Conservation (phyloP, 2,797 vertebrate genomes). For the Bradypus variegatus region DNA sequence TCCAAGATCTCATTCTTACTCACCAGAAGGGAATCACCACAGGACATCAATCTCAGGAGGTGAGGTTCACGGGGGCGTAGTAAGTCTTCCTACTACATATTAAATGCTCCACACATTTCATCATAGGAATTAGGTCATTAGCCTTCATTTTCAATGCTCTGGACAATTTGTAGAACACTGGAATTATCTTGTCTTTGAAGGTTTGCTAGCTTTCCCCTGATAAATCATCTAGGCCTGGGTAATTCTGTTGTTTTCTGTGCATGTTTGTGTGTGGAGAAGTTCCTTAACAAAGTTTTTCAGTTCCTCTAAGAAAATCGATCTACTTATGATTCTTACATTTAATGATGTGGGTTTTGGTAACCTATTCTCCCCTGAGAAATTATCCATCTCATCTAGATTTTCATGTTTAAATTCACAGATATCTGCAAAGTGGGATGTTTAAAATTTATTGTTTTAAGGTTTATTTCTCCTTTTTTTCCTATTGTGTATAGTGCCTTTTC, state of each 20-base stretch:
- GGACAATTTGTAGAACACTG: not conserved
- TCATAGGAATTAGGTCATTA: not conserved
- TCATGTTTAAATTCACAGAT: not conserved
- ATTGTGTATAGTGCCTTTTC: not conserved
- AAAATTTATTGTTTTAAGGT: not conserved
- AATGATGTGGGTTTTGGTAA: not conserved
- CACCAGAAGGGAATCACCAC: not conserved
- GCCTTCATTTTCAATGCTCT: not conserved
- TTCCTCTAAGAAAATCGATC: not conserved
- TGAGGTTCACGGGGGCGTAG: not conserved
- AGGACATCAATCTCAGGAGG: not conserved
- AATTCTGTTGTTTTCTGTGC: too few relatives aligned
- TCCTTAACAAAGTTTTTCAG: not conserved
- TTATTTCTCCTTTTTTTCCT: not conserved
- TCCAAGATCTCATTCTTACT: not conserved
- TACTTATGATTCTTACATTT: not conserved
- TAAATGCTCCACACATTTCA: not conserved
- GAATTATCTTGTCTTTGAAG: not conserved
- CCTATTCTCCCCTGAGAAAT: not conserved
- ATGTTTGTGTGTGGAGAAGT: not conserved
- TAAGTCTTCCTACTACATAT: not conserved
- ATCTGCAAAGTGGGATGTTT: not conserved
- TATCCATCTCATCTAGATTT: not conserved
- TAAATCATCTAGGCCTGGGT: not conserved
- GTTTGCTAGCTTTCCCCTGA: not conserved